Evolutionary conservation across 2,888 invertebrate genomes (phyloP), one percentile per base, ranked within the genome.

Genomic region (Anthophora plumipes): DNA sequence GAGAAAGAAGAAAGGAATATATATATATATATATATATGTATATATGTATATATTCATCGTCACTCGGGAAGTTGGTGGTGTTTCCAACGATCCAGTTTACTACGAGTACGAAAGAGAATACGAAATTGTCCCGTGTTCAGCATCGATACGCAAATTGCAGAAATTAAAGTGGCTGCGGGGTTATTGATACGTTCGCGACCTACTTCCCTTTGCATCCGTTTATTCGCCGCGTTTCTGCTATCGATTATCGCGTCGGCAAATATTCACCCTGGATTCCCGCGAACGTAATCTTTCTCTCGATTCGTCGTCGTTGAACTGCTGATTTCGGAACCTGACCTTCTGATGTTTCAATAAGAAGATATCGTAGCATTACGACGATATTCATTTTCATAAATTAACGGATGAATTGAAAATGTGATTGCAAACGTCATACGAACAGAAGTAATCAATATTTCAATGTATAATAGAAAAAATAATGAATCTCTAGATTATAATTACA

Each of bases 161-260:
- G 52, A 71, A 71, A 71, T 71, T 71, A 69, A 69, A 69, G 69
- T 69, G 69, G 69, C 69, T 50, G 39, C 69, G 39, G 69, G 59
- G 39, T 69, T 69, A 69, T 69, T 39, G 69, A 50, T 69, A 60
- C 59, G 52, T 43, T 43, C 54, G 52, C 48, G 50, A 71, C 71
- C 71, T 54, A 71, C 54, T 43, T 71, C 37, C 41, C 63, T 71
- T 54, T 63, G 54, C 61, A 7, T 12, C 11, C 71, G 70, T 70
- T 70, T 61, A 70, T 61, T 61, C 70, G 70, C 41, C 60, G 50
- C 52, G 70, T 70, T 70, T 60, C 70, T 52, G 60, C 41, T 71
- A 71, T 71, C 71, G 71, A 71, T 71, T 61, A 71, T 63, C 63
- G 63, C 52, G 41, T 12, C 20, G 31, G 25, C 55, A 54, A 54